Conservation (phyloP, 2,797 vertebrate genomes). For the Erethizon dorsatum region DNA sequence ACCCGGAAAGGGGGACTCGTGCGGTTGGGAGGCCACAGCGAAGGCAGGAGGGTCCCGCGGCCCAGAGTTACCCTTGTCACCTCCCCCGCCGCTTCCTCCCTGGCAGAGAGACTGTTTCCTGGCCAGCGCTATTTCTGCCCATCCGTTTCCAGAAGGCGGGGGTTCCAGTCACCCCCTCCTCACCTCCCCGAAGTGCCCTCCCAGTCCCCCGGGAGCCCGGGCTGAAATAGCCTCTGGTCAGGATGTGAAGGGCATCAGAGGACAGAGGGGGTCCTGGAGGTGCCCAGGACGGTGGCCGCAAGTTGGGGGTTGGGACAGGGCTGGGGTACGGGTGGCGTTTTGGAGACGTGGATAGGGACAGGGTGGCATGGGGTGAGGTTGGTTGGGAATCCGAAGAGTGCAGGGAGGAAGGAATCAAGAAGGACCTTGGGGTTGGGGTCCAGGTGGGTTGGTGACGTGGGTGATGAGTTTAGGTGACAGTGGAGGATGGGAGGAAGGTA, state of each 20-base stretch:
- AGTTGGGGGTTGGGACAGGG: background rate
- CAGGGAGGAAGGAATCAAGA: background rate
- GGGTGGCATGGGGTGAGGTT: background rate
- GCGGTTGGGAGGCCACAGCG: background rate
- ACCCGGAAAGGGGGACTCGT: background rate
- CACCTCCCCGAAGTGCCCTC: slow-evolving; percentile 80
- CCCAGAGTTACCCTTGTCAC: slow-evolving; percentile 83
- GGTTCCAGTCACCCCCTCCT: slow-evolving; percentile 78
- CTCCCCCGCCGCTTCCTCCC: slow-evolving; percentile 84
- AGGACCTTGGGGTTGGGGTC: background rate
- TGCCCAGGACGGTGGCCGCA: background rate
- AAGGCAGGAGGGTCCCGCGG: slow-evolving; percentile 68
- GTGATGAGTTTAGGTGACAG: background rate
- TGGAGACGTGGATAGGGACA: background rate
- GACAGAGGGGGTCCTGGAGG: background rate
- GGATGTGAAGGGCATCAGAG: slow-evolving; percentile 73
- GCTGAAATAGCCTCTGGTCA: slow-evolving; percentile 79
- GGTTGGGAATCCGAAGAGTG: background rate
- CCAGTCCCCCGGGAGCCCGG: slow-evolving; percentile 76
- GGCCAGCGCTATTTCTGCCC: slow-evolving; percentile 87
- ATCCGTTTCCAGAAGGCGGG: slow-evolving; percentile 87
- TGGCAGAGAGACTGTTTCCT: slow-evolving; percentile 85
- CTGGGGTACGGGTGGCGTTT: background rate
- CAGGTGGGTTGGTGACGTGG: background rate
- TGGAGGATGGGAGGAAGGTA: background rate